Evolutionary conservation across 2,888 invertebrate species (phyloP), one percentile per base, ranked within the genome.

Genomic region (Odontothrips loti): DNA sequence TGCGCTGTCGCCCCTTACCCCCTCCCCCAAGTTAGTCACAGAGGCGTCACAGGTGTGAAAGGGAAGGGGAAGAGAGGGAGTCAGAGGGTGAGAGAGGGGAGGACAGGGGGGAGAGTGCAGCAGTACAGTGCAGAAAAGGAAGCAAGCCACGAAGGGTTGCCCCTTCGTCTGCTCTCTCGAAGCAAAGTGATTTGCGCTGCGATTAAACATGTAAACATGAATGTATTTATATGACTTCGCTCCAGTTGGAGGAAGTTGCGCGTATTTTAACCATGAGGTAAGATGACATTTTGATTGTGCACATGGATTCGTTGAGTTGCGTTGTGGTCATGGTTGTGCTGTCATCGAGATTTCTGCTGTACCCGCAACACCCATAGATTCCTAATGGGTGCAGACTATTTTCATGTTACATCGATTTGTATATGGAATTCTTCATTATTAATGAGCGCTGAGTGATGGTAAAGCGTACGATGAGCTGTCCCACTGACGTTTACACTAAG

Each of bases 71-170:
- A 68, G 68, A 27, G 68, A 58, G 68, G 27, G 68, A 75, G 23
- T n/a, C n/a, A n/a, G n/a, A n/a, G n/a, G n/a, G n/a, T n/a, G n/a
- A n/a, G n/a, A n/a, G n/a, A n/a, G n/a, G 68, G 68, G 68, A 68
- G 68, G 68, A 27, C 27, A 75, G 68, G 23, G 68, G 68, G 68
- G 68, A 27, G 27, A 12, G 27, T 27, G 68, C 68, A 58, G 58
- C 58, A 75, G 68, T 75, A 27, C 68, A 75, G 68, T 75, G 68
- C 68, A 75, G 68, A 75, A 27, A n/a, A 75, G 68, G 68, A 75
- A 75, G 68, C 68, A 12, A 10, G 68, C 27, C 12, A 27, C 23
- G 68, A 75, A 58, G 58, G 58, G 58, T n/a, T 58, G 15, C 58
- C 58, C 58, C 15, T 58, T 10, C 58, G 58, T 58, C 58, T n/a